These are phyloP conservation scores for Eledona agricola DNA, from an alignment of 2,888 invertebrate species.

Conservation along the genomic window DNA sequence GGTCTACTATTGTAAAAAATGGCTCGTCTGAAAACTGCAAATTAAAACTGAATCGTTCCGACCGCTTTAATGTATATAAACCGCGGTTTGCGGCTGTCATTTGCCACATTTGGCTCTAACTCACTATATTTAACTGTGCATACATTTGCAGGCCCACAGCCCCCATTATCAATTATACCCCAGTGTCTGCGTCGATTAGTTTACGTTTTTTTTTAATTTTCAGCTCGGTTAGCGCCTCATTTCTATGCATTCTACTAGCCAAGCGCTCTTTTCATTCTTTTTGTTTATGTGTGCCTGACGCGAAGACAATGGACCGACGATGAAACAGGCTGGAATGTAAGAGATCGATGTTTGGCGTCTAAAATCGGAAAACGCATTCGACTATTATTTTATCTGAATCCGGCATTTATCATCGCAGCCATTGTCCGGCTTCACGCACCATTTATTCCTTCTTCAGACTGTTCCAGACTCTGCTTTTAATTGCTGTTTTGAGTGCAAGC, in stretches of 20 bases:
- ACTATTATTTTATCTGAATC: conserved; percentile 1
- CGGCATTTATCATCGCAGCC: conserved; percentile 7
- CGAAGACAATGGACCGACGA: not conserved
- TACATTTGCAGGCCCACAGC: too few species aligned
- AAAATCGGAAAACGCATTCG: conserved; percentile 4
- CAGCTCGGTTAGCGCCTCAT: conserved; percentile 1
- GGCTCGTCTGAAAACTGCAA: too few species aligned
- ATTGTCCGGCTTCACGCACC: conserved; percentile 13
- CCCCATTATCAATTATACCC: conserved; percentile 1
- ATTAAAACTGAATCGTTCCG: too few species aligned
- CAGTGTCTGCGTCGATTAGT: not conserved
- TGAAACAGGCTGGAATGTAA: too few species aligned
- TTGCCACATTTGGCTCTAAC: too few species aligned
- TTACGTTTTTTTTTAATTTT: conserved; percentile 1
- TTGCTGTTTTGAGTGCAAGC: too few species aligned
- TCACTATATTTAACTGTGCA: conserved; percentile 1
- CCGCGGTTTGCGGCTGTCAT: too few species aligned
- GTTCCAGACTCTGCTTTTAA: too few species aligned
- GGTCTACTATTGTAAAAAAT: too few species aligned
- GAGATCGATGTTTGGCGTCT: not conserved
- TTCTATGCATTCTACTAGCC: not conserved
- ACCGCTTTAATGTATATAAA: too few species aligned
- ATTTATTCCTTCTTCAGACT: conserved; percentile 8
- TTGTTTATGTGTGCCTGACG: conserved; percentile 4
- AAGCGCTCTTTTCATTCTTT: not conserved